These are phyloP conservation scores for Astyanax mexicanus DNA, from an alignment of 2,797 vertebrate genomes.

Conservation along the genomic window DNA sequence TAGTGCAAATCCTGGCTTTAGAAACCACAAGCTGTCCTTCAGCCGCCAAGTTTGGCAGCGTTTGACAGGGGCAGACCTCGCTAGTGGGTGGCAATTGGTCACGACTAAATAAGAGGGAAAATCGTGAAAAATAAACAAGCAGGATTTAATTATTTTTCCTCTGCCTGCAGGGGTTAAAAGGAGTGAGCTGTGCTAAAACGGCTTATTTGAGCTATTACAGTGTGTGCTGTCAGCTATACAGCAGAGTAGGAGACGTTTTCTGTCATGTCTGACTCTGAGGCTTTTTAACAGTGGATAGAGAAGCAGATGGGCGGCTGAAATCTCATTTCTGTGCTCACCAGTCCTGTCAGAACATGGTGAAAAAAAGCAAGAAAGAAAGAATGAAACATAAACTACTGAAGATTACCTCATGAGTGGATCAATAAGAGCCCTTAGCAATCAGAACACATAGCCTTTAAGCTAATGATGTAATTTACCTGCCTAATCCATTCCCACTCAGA, in stretches of 20 bases:
- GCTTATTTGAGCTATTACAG: conserved; percentile 28
- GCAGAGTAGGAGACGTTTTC: conserved; percentile 13
- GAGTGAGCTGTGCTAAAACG: conserved; percentile 61
- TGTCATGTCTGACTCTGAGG: conserved; percentile 41
- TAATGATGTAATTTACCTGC: background rate
- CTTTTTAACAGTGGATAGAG: conserved; percentile 57
- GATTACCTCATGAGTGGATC: conserved; percentile 11
- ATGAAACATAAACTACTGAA: conserved; percentile 40
- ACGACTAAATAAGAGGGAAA: too few species aligned
- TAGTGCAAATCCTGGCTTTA: too few species aligned
- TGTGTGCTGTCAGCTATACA: conserved; percentile 1
- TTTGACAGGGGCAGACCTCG: too few species aligned
- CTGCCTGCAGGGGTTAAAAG: background rate
- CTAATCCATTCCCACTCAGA: background rate
- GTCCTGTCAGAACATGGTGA: conserved; percentile 27
- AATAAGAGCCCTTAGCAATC: background rate
- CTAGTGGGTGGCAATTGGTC: too few species aligned
- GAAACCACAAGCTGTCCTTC: too few species aligned
- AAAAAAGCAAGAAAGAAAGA: conserved; percentile 45
- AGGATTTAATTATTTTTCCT: background rate
- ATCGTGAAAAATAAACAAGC: conserved; percentile 15
- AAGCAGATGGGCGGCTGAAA: conserved; percentile 60
- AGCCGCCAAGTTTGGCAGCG: too few species aligned
- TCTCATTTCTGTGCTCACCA: conserved; percentile 66
- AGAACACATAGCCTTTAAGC: background rate